Base-by-base conservation (phyloP, 2,888 invertebrate genomes). In the Fissipunctia ypsillon region DNA sequence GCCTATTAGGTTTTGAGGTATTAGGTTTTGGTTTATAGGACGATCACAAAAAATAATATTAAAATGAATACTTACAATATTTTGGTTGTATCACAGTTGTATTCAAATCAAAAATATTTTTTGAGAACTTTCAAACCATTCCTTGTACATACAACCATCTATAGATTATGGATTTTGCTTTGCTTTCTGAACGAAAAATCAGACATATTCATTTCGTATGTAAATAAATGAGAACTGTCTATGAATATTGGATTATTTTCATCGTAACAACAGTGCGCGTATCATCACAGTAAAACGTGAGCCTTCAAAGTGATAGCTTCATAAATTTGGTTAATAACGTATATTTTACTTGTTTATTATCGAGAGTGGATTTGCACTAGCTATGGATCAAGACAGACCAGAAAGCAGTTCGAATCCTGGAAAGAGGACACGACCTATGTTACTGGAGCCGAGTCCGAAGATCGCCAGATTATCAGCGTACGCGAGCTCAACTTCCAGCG, bases 351-450 rank as follows among this genome's bases (percentile, higher is more conserved):
- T 4, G 52, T 80, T 65, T 16, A 78, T 72, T 52, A 69, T 25
- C 16, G 12, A 43, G 35, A 73, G 73, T 76, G 61, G 71, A 78
- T 35, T 80, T 68, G 48, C 52, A 78, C 80, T 60, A 89, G 91
- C 86, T 89, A 96, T 95, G 96, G 95, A 96, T 91, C 94, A 93
- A 91, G 95, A 95, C 69, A 93, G 89, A 85, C 91, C 95, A 87
- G 94, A 94, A 87, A 91, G 90, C 86, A 94, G 92, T 90, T 87
- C 93, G 73, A 94, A 92, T 87, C 93, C 92, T 84, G 95, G 95
- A 90, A 96, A 96, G 90, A 93, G 96, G 91, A 93, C 94, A 88
- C 93, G 94, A 92, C 95, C 95, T 92, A 93, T 95, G 91, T 90
- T 95, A 85, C 84, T 95, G 63, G 95, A 94, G 87, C 93, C 95